Evolutionary conservation across 2,888 invertebrate genomes (phyloP).

Genomic region (Mesorhabditis belari): DNA sequence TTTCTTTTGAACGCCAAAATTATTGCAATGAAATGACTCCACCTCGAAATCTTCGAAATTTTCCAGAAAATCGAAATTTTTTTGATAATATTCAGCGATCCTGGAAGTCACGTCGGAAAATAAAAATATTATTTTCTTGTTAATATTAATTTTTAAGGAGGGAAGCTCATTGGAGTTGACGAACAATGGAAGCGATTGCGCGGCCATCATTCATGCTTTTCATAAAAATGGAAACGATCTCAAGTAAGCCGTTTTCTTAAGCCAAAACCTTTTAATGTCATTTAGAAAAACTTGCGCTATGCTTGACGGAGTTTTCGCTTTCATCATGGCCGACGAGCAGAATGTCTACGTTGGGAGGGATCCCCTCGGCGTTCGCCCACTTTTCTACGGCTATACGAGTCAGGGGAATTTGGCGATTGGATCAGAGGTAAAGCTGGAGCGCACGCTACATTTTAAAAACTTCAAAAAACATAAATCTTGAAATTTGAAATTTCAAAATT

Average conservation of each 20-base stretch:
- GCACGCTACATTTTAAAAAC: slow-evolving; percentile 4
- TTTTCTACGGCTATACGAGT: slow-evolving; percentile 47
- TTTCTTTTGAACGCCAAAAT: too few species aligned
- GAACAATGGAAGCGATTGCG: slow-evolving; percentile 47
- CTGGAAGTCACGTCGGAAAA: too few species aligned
- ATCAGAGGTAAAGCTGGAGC: slow-evolving; percentile 1
- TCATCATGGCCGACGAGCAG: slow-evolving; percentile 45
- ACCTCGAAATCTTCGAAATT: too few species aligned
- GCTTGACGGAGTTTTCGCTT: slow-evolving; percentile 51
- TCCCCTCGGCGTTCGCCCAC: slow-evolving; percentile 50
- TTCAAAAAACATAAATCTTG: neutral
- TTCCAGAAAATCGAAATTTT: too few species aligned
- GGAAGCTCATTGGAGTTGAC: slow-evolving; percentile 15
- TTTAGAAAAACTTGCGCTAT: slow-evolving; percentile 37
- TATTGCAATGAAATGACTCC: too few species aligned
- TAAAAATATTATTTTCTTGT: too few species aligned
- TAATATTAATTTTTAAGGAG: slow-evolving; percentile 27
- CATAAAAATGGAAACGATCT: slow-evolving; percentile 18
- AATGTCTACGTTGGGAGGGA: slow-evolving; percentile 48
- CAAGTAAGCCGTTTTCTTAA: neutral
- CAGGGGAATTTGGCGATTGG: slow-evolving; percentile 17
- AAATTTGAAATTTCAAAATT: too few species aligned
- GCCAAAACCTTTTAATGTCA: neutral
- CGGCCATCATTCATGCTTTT: slow-evolving; percentile 49
- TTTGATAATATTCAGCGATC: too few species aligned